Evolutionary conservation across 2,797 vertebrate species (phyloP).

Genomic region (Nyctalus aviator): DNA sequence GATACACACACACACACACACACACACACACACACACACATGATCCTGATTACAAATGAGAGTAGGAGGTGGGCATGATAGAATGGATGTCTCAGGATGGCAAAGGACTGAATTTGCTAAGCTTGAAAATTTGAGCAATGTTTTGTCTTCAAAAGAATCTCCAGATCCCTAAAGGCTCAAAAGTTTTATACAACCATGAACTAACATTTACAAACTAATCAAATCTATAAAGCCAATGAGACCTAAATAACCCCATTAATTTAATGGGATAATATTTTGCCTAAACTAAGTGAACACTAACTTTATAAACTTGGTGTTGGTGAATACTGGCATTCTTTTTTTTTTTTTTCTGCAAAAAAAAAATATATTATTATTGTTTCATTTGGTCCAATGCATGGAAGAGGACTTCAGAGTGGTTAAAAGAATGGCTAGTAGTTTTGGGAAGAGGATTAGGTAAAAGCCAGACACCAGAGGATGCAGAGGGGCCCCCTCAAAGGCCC

Average conservation of each 20-base stretch:
- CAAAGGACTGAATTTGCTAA: constrained; percentile 3
- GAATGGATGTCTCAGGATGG: neutral
- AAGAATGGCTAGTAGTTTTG: no score
- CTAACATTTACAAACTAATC: neutral
- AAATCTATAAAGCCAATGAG: neutral
- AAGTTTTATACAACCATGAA: constrained; percentile 4
- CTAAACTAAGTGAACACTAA: neutral
- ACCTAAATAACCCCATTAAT: neutral
- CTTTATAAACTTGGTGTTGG: neutral
- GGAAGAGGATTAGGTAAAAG: no score
- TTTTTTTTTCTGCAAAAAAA: no score
- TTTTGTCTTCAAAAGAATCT: constrained; percentile 37
- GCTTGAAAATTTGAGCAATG: neutral
- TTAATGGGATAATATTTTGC: neutral
- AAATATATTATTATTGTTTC: no score
- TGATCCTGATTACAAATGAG: neutral
- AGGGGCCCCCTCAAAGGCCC: no score
- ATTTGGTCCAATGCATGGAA: no score
- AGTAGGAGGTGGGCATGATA: neutral
- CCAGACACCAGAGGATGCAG: no score
- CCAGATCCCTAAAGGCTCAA: neutral
- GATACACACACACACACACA: neutral
- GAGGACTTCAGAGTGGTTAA: no score
- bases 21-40: neutral
- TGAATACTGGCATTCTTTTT: neutral